Evolutionary conservation across 2,113 vertebrate genomes (phyloP), one percentile per base, ranked within the genome.

Genomic region (Argyrosomus japonicus): DNA sequence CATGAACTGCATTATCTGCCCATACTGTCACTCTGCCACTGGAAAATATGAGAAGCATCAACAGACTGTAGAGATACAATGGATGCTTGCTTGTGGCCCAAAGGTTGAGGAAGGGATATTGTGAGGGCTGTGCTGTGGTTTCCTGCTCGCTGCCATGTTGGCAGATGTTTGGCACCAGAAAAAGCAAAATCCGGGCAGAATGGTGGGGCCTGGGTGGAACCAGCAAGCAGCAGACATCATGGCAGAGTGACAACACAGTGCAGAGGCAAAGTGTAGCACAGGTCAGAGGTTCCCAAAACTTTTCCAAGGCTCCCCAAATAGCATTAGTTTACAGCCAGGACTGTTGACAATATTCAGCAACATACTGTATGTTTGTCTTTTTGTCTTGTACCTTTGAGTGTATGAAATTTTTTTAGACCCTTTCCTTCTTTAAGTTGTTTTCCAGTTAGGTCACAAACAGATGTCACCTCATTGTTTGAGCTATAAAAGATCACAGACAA

Each of bases 161-260:
- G 72, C 76, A 82, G 82, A 79, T 81, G 61, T 79, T 56, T 73
- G 62, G 75, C 88, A 82, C 36, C 61, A 50, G 18, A 68, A 75
- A 72, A 65, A 69, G 72, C 23, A 0, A 75, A 65, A 43, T 21
- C 36, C 15, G 4, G 36, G 48, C 51, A 57, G 10, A 36, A 57
- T 63, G 43, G 40, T 32, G 40, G 9, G 14, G 2, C n/a, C 64
- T n/a, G 60, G 23, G 29, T 61, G 36, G n/a, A 80, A 11, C 21
- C 47, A 58, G 68, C 11, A 53, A 68, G n/a, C 48, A 64, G 15
- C 61, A 75, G 32, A 19, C 19, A 25, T 25, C 56, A 77, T 58
- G 57, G 74, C 47, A 64, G 0, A 71, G 32, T 47, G 12, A 72
- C 8, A 40, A 48, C 15, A 48, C 43, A 48, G 77, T 7, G 10